A percentile compares a stretch with the other conserved stretches of the same genome.
phyloP scores from a whole-genome alignment of 2,888 invertebrate genomes.

The Prosopocoilus inquinatus region DNA sequence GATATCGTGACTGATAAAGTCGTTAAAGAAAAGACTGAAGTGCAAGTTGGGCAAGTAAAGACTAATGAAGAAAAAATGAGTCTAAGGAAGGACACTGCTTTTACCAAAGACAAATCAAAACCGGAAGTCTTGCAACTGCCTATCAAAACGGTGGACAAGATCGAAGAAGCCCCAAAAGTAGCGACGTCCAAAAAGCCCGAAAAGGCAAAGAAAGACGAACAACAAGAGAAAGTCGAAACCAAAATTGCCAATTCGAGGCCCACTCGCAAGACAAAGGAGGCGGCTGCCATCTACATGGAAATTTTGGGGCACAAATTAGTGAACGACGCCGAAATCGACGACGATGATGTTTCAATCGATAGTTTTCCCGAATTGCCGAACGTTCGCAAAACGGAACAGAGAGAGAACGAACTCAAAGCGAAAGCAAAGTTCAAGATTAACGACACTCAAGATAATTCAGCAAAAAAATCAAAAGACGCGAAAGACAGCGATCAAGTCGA shows the following conservation, averaged over 20 bases:
- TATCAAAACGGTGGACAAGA: not conserved
- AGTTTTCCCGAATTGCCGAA: slow-evolving; percentile 69
- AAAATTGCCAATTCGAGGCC: slow-evolving; percentile 49
- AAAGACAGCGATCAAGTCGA: slow-evolving; percentile 32
- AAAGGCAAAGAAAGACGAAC: slow-evolving; percentile 8
- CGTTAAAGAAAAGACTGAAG: not conserved
- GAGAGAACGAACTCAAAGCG: slow-evolving; percentile 59
- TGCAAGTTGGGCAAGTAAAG: slow-evolving; percentile 1
- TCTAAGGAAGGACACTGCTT: not conserved
- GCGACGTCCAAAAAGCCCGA: slow-evolving; percentile 7
- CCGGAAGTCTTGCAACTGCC: not conserved
- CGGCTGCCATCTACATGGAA: slow-evolving; percentile 73
- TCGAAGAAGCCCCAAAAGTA: slow-evolving; percentile 6
- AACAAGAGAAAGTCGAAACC: slow-evolving; percentile 3
- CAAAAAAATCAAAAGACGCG: slow-evolving; percentile 27
- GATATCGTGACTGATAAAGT: not conserved
- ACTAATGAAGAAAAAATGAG: slow-evolving; percentile 2
- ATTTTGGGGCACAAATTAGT: slow-evolving; percentile 68
- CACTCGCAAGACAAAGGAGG: slow-evolving; percentile 71
- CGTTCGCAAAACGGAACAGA: slow-evolving; percentile 60
- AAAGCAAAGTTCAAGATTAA: slow-evolving; percentile 42
- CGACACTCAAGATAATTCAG: slow-evolving; percentile 24
- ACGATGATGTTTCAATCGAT: slow-evolving; percentile 62
- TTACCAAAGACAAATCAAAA: not conserved
- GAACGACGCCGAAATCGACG: slow-evolving; percentile 61